Conservation (phyloP, 2,113 vertebrate species). For the Anseranas semipalmata region DNA sequence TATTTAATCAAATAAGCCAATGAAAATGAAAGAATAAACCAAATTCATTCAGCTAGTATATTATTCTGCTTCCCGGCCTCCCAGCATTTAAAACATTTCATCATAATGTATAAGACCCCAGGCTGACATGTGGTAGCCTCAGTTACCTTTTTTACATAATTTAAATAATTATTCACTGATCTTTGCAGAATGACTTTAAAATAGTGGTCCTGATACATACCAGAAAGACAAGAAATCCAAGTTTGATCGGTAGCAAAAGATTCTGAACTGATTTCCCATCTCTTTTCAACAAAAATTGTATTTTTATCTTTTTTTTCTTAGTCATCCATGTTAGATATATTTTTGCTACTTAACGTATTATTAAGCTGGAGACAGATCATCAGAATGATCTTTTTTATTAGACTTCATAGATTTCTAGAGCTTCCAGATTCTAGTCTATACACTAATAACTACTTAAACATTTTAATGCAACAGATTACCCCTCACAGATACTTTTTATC, state of each 20-base stretch:
- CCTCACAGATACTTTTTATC: background rate
- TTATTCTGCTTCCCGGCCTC: background rate
- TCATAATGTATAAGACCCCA: background rate
- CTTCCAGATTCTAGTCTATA: background rate
- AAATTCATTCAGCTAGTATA: background rate
- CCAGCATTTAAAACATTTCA: background rate
- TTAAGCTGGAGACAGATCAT: background rate
- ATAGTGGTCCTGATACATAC: background rate
- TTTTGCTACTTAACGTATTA: background rate
- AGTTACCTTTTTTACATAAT: background rate
- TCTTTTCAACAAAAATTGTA: background rate
- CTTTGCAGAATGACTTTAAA: background rate
- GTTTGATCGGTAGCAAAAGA: background rate
- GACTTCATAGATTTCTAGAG: background rate
- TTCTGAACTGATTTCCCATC: background rate
- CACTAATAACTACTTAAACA: background rate
- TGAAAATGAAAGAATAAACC: background rate
- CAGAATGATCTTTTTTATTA: background rate
- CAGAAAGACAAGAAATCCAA: background rate
- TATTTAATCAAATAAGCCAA: background rate
- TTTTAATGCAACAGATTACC: background rate
- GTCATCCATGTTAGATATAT: background rate
- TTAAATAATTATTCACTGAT: background rate
- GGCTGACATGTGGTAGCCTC: background rate
- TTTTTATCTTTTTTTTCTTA: background rate